phyloP scores from a whole-genome alignment of 1,140 invertebrate genomes.

The Trypoxylus dichotomus region DNA sequence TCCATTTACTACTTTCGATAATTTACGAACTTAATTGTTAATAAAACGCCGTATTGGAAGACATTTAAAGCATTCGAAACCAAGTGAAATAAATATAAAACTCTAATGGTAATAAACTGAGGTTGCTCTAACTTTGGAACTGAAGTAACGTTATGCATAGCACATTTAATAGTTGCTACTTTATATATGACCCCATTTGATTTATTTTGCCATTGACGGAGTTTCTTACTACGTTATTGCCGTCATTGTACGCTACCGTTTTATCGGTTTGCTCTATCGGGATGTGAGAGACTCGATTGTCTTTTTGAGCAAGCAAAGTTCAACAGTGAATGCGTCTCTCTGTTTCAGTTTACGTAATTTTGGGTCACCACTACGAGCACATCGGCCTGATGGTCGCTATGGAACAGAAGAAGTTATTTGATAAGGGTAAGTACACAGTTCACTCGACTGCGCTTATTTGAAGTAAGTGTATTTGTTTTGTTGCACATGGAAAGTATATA shows the following conservation, averaged over 20 bases:
- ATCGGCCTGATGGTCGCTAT: slow-evolving; percentile 80
- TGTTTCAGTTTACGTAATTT: slow-evolving; percentile 86
- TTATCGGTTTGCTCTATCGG: neutral
- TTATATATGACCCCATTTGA: neutral
- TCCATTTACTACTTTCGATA: too few species aligned
- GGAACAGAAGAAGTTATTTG: slow-evolving; percentile 79
- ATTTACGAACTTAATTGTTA: too few species aligned
- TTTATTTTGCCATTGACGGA: neutral
- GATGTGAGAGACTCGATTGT: neutral
- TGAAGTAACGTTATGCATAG: neutral
- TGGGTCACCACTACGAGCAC: slow-evolving; percentile 87
- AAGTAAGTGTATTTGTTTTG: neutral
- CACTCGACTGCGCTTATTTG: neutral
- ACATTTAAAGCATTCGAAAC: too few species aligned
- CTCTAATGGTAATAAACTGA: too few species aligned
- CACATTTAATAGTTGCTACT: neutral
- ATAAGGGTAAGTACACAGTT: slow-evolving; percentile 65
- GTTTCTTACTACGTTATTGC: neutral
- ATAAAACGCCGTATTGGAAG: too few species aligned
- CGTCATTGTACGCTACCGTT: neutral
- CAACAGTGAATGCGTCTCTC: slow-evolving; percentile 13
- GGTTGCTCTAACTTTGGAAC: neutral
- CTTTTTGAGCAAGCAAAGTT: neutral
- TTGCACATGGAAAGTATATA: neutral
- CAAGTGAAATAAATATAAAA: too few species aligned